Evolutionary conservation across 2,888 invertebrate species (phyloP).

Genomic region (Drosophila seclusa): DNA sequence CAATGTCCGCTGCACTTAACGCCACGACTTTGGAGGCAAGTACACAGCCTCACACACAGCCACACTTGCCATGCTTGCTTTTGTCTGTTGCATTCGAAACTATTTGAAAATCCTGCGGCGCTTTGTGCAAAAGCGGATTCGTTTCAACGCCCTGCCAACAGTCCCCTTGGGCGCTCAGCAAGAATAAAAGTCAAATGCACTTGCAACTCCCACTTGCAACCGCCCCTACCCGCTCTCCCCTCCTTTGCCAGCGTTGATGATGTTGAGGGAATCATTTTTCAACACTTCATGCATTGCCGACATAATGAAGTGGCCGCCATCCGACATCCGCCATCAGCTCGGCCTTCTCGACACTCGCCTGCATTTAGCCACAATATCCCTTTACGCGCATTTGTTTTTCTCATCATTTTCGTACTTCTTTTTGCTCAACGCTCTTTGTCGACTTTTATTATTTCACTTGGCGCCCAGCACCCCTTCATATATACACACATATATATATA

Average conservation of each 20-base stretch:
- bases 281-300: conserved; percentile 77
- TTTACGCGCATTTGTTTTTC: conserved; percentile 66
- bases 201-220: conserved; percentile 41
- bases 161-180: conserved; percentile 53
- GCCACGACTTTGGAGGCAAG: conserved; percentile 13
- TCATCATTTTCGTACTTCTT: conserved; percentile 34
- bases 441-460: conserved; percentile 72
- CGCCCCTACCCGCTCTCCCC: neutral
- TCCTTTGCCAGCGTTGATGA: conserved; percentile 19
- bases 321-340: conserved; percentile 18
- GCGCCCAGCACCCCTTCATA: conserved; percentile 14
- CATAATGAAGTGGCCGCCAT: conserved; percentile 77
- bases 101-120: conserved; percentile 75
- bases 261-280: conserved; percentile 78
- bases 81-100: conserved; percentile 69
- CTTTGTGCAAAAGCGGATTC: conserved; percentile 74
- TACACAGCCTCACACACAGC: neutral
- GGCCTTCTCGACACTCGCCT: conserved; percentile 10
- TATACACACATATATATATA: neutral
- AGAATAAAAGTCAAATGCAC: conserved; percentile 81
- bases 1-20: conserved; percentile 72
- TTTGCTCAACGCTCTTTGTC: conserved; percentile 43
- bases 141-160: conserved; percentile 67
- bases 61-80: conserved; percentile 49
- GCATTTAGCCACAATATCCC: conserved; percentile 74